Conservation (phyloP, 1,140 invertebrate species). For the Laodelphax striatellus region DNA sequence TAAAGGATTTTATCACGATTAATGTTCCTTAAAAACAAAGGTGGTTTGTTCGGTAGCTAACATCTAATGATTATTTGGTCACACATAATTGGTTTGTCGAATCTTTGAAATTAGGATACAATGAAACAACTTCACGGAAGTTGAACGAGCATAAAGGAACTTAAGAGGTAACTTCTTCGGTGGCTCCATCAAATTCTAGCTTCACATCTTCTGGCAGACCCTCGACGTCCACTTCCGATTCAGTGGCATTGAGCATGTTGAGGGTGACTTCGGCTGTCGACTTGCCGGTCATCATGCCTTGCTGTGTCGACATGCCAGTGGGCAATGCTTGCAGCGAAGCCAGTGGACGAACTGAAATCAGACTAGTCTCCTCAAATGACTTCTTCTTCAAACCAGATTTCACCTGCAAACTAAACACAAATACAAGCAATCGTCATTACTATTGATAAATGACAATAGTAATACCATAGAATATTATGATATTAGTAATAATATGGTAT, state of each 20-base stretch:
- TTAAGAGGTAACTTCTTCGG: conserved; percentile 60
- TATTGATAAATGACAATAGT: no score
- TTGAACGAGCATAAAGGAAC: conserved; percentile 22
- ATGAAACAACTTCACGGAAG: no score
- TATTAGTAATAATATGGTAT: no score
- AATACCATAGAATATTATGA: no score
- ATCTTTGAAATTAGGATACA: no score
- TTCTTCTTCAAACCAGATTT: conserved; percentile 62
- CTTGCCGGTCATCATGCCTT: conserved; percentile 40
- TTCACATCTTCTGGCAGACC: conserved; percentile 65
- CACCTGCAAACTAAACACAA: no score
- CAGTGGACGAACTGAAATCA: conserved; percentile 58
- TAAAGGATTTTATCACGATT: no score
- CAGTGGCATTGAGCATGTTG: conserved; percentile 75
- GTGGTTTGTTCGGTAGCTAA: no score
- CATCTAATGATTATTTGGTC: no score
- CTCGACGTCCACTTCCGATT: conserved; percentile 68
- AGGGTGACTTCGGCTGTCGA: conserved; percentile 67
- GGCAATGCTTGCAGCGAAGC: conserved; percentile 30
- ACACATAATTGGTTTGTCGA: no score
- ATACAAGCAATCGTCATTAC: no score
- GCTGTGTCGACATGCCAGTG: conserved; percentile 27
- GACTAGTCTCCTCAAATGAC: conserved; percentile 81
- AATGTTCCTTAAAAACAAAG: no score
- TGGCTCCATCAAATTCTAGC: conserved; percentile 64